Base-by-base conservation (phyloP, 2,888 invertebrate genomes). In the Flexamia atlantica region DNA sequence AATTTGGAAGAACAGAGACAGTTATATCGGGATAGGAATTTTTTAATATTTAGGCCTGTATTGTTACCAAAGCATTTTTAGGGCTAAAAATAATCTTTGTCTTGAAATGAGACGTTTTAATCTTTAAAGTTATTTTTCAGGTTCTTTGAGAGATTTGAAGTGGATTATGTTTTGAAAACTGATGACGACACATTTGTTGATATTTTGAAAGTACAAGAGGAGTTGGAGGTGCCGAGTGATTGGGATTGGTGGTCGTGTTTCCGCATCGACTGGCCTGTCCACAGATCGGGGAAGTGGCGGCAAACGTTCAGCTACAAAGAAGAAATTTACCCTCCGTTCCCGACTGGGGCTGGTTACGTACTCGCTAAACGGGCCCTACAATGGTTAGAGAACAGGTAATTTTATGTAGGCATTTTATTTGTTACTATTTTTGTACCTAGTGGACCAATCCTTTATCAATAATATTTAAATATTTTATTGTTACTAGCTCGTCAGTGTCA, bases 161-260 rank as follows among this genome's bases (percentile, higher is more conserved):
- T 86, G 50, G 50, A 85, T 14, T 88, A 85, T 50, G 20, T 88
- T 0, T 70, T 88, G 83, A 88, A 88, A 84, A 87, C 88, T 0
- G 88, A 88, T 85, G 88, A 88, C 84, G 88, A 88, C 81, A 86
- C 87, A n/a, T 88, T 87, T 80, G 46, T 88, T 17, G 87, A 88
- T 84, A 83, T 88, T 1, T 60, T 72, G 30, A 57, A 83, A 46
- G 85, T 88, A 2, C 57, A 82, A 53, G 84, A 85, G 20, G 85
- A 86, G 72, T 68, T 88, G 28, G 50, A 83, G 28, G 70, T 76
- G 12, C 40, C 10, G 10, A 36, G 2, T n/a, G 46, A 82, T 10
- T 85, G 85, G 84, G 85, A 86, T 84, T 87, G 87, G 87, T 88
- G 88, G 88, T 87, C 87, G 40, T 86, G 86, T 23, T 87, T 88